Base-by-base conservation (phyloP, 1,140 invertebrate species). In the Caenorhabditis remanei region DNA sequence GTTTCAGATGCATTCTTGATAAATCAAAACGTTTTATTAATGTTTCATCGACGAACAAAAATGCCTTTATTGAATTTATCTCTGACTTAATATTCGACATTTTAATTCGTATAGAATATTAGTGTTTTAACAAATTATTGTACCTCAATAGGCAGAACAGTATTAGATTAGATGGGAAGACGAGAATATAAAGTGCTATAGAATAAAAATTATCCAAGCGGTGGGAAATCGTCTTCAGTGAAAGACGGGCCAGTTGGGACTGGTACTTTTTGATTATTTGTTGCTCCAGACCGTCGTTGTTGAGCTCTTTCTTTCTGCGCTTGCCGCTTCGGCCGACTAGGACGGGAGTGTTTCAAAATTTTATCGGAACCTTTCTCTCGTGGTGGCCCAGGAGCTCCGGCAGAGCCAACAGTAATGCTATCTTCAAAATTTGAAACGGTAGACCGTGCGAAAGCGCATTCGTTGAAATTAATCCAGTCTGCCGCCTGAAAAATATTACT, bases 271-370 rank as follows among this genome's bases (percentile, higher is more conserved):
- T 43, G 19, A 21, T 6, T 11, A 24, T 8, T 24, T 14, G 14
- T 8, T 63, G 24, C 61, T n/a, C 71, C 71, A 8, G 71, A 79
- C 8, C 71, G 71, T 79, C 71, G 43, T 32, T 79, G 43, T 19
- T 79, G 19, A 32, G 46, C 71, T 24, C 71, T 40, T 50, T 79
- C 71, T 41, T 79, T 79, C 24, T 79, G 71, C 2, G 71, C 71
- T 50, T 79, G 71, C n/a, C 71, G 40, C 14, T 50, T 79, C n/a
- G 71, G 71, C 0, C 71, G 43, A 24, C 71, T 79, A 11, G 71
- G 71, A 50, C 71, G 71, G 9, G 71, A 46, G 14, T 79, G 71
- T 46, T 79, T 79, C 21, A 79, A 50, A 50, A 79, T 50, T 79
- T 50, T 79, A 11, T 79, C 71, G 11, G 43, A 50, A 13, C 71